A percentile compares a stretch with the other conserved stretches of the same genome.
phyloP scores from a whole-genome alignment of 2,113 vertebrate species.

The Cervus canadensis region DNA sequence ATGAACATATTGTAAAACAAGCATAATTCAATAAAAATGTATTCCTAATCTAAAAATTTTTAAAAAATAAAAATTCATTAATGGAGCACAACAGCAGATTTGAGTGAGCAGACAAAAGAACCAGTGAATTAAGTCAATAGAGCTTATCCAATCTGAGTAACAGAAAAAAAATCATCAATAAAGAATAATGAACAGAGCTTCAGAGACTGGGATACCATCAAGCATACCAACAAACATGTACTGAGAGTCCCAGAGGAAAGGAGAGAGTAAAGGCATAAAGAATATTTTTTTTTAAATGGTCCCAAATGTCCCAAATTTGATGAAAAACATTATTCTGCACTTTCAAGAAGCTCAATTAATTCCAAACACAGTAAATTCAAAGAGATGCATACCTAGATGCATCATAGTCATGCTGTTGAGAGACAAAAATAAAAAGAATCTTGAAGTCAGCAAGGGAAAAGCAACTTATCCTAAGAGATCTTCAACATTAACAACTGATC shows the following conservation, averaged over 20 bases:
- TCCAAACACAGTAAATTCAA: not conserved
- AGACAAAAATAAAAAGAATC: not conserved
- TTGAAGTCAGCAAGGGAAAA: not conserved
- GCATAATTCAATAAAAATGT: not conserved
- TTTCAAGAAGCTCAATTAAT: not conserved
- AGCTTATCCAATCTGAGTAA: not conserved
- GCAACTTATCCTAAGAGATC: not conserved
- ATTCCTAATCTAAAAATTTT: not conserved
- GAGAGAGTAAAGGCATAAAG: not conserved
- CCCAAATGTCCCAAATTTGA: not conserved
- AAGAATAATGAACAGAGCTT: not conserved
- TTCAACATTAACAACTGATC: not conserved
- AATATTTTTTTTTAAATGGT: not conserved
- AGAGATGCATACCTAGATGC: not conserved
- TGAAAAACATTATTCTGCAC: not conserved
- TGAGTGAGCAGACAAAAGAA: not conserved
- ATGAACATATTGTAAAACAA: not conserved
- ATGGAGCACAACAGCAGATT: not conserved
- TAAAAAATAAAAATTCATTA: not conserved
- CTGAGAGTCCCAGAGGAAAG: not conserved
- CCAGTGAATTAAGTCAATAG: not conserved
- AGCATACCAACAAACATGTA: not conserved
- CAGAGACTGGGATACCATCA: not conserved
- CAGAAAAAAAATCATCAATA: not conserved
- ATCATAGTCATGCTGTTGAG: not conserved